Percentiles rank a stretch among this genome's conserved stretches.
phyloP scores from a whole-genome alignment of 2,888 invertebrate genomes.

The Eledone cirrhosa region DNA sequence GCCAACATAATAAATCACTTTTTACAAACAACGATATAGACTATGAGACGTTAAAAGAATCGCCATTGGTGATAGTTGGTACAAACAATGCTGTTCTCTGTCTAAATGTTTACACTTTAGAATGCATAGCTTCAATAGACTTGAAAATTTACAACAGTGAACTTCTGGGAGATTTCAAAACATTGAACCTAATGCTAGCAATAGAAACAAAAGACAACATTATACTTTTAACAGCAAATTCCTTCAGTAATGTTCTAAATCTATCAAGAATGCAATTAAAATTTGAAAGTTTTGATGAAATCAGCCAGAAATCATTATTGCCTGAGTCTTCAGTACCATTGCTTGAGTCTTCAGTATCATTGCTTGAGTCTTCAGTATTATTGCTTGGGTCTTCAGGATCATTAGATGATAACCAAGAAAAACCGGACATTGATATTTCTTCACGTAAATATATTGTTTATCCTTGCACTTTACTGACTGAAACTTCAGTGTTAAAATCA shows the following conservation, averaged over 20 bases:
- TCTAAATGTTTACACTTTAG: not conserved
- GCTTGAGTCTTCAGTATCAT: too few species aligned
- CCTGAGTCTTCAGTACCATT: not conserved
- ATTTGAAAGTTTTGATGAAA: too few species aligned
- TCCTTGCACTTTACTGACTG: not conserved
- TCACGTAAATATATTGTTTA: not conserved
- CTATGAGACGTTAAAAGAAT: slow-evolving; percentile 3
- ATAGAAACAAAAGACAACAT: not conserved
- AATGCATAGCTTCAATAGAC: not conserved
- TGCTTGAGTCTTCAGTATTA: not conserved
- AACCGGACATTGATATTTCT: not conserved
- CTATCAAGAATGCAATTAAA: not conserved
- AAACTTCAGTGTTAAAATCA: slow-evolving; percentile 15
- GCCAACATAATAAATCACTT: too few species aligned
- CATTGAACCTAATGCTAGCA: not conserved
- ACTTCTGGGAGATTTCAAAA: slow-evolving; percentile 1
- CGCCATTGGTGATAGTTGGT: not conserved
- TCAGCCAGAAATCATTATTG: too few species aligned
- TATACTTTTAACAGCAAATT: not conserved
- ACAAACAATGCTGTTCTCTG: slow-evolving; percentile 13
- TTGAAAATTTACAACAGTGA: not conserved
- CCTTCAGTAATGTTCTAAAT: not conserved
- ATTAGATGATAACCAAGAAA: not conserved
- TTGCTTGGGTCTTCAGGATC: not conserved
- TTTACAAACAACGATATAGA: too few species aligned